These are phyloP conservation scores for Hybos culiciformis DNA, from an alignment of 2,888 invertebrate species.

Conservation along the genomic window DNA sequence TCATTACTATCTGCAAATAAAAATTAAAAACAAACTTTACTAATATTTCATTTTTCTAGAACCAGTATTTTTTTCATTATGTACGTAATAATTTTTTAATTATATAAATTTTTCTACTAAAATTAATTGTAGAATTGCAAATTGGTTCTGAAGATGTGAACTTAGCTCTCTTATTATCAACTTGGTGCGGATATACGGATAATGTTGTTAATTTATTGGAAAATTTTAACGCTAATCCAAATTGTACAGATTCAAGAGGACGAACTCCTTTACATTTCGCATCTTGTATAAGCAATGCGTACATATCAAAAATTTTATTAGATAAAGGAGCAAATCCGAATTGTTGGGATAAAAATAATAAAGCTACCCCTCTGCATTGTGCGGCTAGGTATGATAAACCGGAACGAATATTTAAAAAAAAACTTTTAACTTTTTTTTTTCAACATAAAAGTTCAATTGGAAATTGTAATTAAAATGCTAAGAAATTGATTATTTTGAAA, in stretches of 20 bases:
- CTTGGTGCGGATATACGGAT: conserved; percentile 27
- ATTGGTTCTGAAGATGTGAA: conserved; percentile 28
- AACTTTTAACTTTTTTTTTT: not conserved
- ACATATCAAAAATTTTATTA: conserved; percentile 56
- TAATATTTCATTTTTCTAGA: no score
- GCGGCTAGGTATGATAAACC: conserved; percentile 46
- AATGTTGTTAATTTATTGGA: conserved; percentile 24
- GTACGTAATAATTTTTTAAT: no score
- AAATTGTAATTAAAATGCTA: no score
- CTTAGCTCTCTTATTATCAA: conserved; percentile 27
- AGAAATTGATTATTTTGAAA: no score
- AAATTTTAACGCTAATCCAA: conserved; percentile 41
- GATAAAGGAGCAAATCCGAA: conserved; percentile 53
- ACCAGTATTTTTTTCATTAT: no score
- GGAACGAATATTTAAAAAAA: not conserved
- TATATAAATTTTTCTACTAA: no score
- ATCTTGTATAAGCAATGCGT: conserved; percentile 57
- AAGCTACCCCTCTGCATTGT: conserved; percentile 63
- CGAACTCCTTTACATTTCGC: conserved; percentile 65
- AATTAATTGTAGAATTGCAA: conserved; percentile 23
- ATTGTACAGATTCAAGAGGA: conserved; percentile 51
- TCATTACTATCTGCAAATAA: no score
- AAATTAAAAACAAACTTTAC: no score
- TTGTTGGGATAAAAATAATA: conserved; percentile 54
- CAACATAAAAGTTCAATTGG: not conserved